Percentiles rank a stretch among this genome's conserved stretches.
Evolutionary conservation across 1,140 invertebrate species (phyloP).

Genomic region (Pseudomyrmex concolor): DNA sequence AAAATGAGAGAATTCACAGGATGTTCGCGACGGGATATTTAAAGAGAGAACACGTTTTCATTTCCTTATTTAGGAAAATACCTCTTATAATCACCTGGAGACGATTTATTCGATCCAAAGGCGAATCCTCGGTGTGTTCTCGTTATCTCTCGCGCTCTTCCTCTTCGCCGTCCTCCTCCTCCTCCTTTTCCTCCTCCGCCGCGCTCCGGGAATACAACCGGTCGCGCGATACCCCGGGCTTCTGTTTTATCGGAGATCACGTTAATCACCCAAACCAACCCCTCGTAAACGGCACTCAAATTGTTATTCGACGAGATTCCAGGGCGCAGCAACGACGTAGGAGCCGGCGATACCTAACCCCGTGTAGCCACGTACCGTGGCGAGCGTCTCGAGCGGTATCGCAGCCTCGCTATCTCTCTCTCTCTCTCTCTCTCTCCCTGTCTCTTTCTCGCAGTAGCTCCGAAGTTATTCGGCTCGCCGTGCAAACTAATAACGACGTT

Average conservation of each 20-base stretch:
- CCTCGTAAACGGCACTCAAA: slow-evolving; percentile 52
- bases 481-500: slow-evolving; percentile 83
- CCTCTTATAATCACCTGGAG: slow-evolving; percentile 29
- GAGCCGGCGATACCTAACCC: background rate
- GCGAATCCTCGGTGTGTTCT: slow-evolving; percentile 33
- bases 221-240: slow-evolving; percentile 48
- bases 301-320: slow-evolving; percentile 58
- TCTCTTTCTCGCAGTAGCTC: slow-evolving; percentile 22
- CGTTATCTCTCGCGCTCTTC: slow-evolving; percentile 25
- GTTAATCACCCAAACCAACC: slow-evolving; percentile 48
- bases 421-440: background rate
- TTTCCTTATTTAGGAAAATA: slow-evolving; percentile 53
- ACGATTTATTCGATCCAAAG: slow-evolving; percentile 48
- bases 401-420: background rate
- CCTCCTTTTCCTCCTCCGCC: background rate
- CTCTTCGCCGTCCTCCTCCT: background rate
- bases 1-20: slow-evolving; percentile 12
- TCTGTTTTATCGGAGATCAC: slow-evolving; percentile 54
- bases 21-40: slow-evolving; percentile 39
- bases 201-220: slow-evolving; percentile 37
- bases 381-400: slow-evolving; percentile 8
- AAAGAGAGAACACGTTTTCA: slow-evolving; percentile 23
- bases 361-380: slow-evolving; percentile 2
- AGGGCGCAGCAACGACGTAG: background rate
- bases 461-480: slow-evolving; percentile 79